phyloP scores from a whole-genome alignment of 2,113 vertebrate species.

The Lonchura striata region DNA sequence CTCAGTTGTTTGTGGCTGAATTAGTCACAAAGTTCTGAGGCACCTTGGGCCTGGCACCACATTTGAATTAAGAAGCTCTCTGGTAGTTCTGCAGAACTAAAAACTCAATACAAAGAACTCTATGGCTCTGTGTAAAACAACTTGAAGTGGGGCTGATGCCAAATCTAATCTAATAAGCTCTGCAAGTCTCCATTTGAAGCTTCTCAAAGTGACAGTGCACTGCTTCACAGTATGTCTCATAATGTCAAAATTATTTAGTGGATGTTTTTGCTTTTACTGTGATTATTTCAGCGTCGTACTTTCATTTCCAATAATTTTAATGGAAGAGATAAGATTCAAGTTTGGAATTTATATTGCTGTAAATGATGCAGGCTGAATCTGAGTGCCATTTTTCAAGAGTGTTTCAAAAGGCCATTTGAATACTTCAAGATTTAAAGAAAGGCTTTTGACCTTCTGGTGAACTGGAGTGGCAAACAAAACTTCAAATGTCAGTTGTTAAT shows the following conservation, averaged over 20 bases:
- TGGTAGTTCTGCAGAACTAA: background rate
- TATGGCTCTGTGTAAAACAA: background rate
- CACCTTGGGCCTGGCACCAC: background rate
- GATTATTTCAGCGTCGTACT: background rate
- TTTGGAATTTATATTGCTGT: slow-evolving; percentile 1
- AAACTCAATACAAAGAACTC: background rate
- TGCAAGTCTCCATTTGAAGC: background rate
- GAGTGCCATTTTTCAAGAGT: background rate
- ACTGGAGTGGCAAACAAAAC: background rate
- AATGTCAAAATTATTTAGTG: background rate
- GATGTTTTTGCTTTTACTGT: background rate
- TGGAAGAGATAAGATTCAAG: background rate
- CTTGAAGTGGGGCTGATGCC: background rate
- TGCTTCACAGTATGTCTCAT: background rate
- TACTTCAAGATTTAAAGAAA: background rate
- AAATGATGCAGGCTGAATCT: background rate
- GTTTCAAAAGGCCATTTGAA: background rate
- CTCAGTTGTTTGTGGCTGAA: background rate
- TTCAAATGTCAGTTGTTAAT: background rate
- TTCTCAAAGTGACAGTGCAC: background rate
- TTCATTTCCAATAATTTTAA: slow-evolving; percentile 11
- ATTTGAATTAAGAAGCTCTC: background rate
- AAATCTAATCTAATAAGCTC: background rate
- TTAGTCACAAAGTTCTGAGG: background rate
- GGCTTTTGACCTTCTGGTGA: slow-evolving; percentile 9